These are phyloP conservation scores for Mugil cephalus DNA, from an alignment of 2,113 vertebrate species.

Conservation along the genomic window DNA sequence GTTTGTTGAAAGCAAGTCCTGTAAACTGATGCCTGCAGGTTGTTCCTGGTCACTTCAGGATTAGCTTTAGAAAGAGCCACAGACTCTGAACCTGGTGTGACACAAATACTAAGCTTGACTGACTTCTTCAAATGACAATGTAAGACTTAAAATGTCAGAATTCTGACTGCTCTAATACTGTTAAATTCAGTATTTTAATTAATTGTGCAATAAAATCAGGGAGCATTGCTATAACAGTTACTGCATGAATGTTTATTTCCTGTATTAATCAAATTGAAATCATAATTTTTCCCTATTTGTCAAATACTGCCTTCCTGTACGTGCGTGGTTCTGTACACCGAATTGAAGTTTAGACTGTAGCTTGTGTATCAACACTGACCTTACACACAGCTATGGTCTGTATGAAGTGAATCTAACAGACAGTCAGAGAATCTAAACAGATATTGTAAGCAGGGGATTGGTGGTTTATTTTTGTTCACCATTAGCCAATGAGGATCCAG, in stretches of 20 bases:
- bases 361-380: neutral
- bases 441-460: neutral
- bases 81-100: constrained; percentile 35
- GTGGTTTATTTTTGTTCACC: neutral
- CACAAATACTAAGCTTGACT: constrained; percentile 22
- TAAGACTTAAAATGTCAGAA: too few relatives aligned
- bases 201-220: too few relatives aligned
- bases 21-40: constrained; percentile 64
- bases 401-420: constrained; percentile 3
- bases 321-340: neutral
- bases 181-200: too few relatives aligned
- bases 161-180: too few relatives aligned
- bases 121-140: constrained; percentile 3
- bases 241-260: too few relatives aligned
- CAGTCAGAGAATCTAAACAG: neutral
- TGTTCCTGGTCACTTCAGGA: constrained; percentile 45
- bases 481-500: too few relatives aligned
- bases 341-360: neutral
- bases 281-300: neutral
- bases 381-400: neutral
- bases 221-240: too few relatives aligned
- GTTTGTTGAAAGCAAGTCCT: constrained; percentile 60
- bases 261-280: too few relatives aligned
- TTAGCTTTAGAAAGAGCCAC: constrained; percentile 55
- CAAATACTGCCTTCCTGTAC: neutral